Conservation (phyloP, 2,797 vertebrate genomes). For the Gorsachius magnificus region DNA sequence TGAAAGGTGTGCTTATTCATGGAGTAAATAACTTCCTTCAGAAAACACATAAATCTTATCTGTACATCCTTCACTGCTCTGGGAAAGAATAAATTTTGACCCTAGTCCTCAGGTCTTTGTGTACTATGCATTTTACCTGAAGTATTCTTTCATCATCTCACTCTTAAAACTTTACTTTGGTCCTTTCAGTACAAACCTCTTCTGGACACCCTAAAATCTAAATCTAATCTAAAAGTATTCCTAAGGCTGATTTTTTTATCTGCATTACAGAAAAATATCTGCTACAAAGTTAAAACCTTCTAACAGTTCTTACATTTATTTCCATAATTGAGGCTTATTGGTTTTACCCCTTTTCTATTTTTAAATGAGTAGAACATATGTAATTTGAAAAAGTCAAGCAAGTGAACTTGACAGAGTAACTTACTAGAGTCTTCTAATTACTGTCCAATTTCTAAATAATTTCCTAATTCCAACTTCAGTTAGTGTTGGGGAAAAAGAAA, state of each 20-base stretch:
- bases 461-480: background rate
- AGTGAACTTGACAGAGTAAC: background rate
- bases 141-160: background rate
- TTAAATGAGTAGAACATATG: background rate
- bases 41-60: conserved; percentile 43
- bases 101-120: background rate
- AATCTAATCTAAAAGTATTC: too few species aligned
- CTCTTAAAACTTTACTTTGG: background rate
- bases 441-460: background rate
- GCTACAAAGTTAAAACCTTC: background rate
- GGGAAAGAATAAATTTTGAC: conserved; percentile 22
- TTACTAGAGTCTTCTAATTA: background rate
- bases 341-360: background rate
- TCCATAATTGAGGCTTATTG: background rate
- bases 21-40: conserved; percentile 53
- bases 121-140: background rate
- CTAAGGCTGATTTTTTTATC: background rate
- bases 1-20: conserved; percentile 42
- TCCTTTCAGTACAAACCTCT: background rate
- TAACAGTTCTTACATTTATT: background rate
- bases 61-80: background rate
- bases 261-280: background rate
- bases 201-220: background rate
- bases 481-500: background rate
- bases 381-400: background rate